Evolutionary conservation across 1,140 invertebrate genomes (phyloP).

Genomic region (Diuraphis noxia): DNA sequence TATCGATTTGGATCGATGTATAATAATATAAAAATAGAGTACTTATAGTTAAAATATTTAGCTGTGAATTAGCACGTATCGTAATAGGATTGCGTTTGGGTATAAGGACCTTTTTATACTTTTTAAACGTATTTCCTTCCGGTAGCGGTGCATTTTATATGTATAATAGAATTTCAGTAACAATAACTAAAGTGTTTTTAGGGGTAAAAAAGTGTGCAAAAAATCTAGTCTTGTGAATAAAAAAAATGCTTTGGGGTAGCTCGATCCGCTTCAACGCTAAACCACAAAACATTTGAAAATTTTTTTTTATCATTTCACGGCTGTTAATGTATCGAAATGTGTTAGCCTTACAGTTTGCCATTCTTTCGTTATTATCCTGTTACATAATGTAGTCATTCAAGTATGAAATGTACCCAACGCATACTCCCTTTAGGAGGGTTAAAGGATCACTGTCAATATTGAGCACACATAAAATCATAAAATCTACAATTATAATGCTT

Average conservation of each 20-base stretch:
- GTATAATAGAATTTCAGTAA: constrained; percentile 33
- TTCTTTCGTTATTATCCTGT: constrained; percentile 38
- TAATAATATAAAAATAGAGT: background rate
- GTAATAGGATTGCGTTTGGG: constrained; percentile 28
- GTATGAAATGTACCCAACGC: constrained; percentile 44
- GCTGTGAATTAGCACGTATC: constrained; percentile 20
- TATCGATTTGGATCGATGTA: background rate
- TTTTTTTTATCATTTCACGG: constrained; percentile 47
- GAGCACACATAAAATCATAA: constrained; percentile 23
- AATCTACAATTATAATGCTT: constrained; percentile 21
- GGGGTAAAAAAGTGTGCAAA: constrained; percentile 41
- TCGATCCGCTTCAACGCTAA: constrained; percentile 51
- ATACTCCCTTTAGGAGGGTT: constrained; percentile 13
- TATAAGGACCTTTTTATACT: constrained; percentile 35
- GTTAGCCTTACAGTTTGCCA: constrained; percentile 17
- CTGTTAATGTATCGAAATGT: constrained; percentile 46
- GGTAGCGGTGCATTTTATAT: constrained; percentile 8
- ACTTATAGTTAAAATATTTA: constrained; percentile 4
- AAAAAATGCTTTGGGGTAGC: constrained; percentile 41
- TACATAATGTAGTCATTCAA: constrained; percentile 34
- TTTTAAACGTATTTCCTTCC: constrained; percentile 41
- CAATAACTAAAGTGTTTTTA: constrained; percentile 47
- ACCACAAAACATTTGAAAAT: constrained; percentile 45
- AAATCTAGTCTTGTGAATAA: constrained; percentile 28
- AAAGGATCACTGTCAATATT: constrained; percentile 47